Evolutionary conservation across 2,113 vertebrate genomes (phyloP).

Genomic region (Terrapene triunguis): DNA sequence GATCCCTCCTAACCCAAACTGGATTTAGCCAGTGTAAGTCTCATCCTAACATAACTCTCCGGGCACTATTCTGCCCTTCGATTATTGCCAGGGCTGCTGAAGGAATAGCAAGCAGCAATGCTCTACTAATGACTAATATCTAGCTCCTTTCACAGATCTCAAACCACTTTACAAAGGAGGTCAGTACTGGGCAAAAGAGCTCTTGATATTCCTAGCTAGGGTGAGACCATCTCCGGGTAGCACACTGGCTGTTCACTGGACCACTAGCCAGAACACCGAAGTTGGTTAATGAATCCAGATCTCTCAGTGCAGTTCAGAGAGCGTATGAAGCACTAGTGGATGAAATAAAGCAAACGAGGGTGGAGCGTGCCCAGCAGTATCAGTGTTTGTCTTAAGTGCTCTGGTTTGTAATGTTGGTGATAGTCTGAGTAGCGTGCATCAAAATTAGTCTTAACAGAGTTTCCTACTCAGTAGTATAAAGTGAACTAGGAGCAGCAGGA

Average conservation of each 20-base stretch:
- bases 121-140: accelerated
- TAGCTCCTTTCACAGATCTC: accelerated
- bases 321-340: neutral
- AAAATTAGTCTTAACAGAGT: neutral
- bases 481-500: neutral
- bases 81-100: neutral
- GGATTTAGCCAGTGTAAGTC: neutral
- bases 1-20: accelerated
- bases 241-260: neutral
- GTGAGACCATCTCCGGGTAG: neutral
- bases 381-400: accelerated
- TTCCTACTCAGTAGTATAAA: neutral
- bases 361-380: accelerated
- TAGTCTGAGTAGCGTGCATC: accelerated
- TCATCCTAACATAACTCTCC: neutral
- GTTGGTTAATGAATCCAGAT: neutral
- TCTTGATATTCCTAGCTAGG: neutral
- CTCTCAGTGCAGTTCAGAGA: neutral
- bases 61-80: neutral
- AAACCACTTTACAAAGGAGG: accelerated
- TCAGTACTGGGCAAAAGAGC: neutral
- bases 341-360: neutral
- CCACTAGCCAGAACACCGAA: neutral
- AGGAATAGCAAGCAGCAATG: neutral
- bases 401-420: neutral